Conservation (phyloP, 2,888 invertebrate species). For the Hetaerina titia region DNA sequence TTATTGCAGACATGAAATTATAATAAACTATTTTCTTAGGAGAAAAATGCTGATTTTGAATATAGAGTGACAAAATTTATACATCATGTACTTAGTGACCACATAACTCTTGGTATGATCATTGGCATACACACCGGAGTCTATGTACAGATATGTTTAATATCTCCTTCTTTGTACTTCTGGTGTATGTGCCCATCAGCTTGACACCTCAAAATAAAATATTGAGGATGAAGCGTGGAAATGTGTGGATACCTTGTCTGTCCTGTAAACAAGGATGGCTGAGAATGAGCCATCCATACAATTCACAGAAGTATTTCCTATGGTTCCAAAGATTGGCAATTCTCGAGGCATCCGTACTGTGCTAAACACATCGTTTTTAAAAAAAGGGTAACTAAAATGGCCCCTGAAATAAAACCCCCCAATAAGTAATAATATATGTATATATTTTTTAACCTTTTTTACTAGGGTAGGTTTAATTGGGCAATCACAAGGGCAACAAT, state of each 20-base stretch:
- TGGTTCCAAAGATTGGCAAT: not conserved
- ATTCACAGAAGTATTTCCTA: conserved; percentile 35
- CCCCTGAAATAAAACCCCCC: conserved; percentile 41
- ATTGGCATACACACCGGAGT: conserved; percentile 67
- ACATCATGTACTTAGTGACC: conserved; percentile 42
- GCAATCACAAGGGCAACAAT: conserved; percentile 58
- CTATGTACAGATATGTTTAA: conserved; percentile 61
- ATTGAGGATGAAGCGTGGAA: conserved; percentile 59
- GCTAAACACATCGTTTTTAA: conserved; percentile 47
- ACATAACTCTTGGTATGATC: conserved; percentile 60
- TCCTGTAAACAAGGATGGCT: not conserved
- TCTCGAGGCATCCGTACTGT: conserved; percentile 53
- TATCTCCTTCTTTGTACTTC: conserved; percentile 65
- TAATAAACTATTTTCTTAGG: not conserved
- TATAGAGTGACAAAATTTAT: conserved; percentile 44
- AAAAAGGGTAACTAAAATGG: conserved; percentile 53
- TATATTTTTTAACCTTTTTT: conserved; percentile 32
- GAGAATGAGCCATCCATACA: conserved; percentile 36
- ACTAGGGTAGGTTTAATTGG: conserved; percentile 34
- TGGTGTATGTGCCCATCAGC: conserved; percentile 64
- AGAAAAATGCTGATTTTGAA: conserved; percentile 38
- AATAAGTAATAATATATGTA: conserved; percentile 22
- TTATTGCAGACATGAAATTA: conserved; percentile 20
- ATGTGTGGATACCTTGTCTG: conserved; percentile 59
- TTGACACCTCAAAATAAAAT: conserved; percentile 61